Evolutionary conservation across 2,797 vertebrate species (phyloP).

Genomic region (Xerus rutilus): DNA sequence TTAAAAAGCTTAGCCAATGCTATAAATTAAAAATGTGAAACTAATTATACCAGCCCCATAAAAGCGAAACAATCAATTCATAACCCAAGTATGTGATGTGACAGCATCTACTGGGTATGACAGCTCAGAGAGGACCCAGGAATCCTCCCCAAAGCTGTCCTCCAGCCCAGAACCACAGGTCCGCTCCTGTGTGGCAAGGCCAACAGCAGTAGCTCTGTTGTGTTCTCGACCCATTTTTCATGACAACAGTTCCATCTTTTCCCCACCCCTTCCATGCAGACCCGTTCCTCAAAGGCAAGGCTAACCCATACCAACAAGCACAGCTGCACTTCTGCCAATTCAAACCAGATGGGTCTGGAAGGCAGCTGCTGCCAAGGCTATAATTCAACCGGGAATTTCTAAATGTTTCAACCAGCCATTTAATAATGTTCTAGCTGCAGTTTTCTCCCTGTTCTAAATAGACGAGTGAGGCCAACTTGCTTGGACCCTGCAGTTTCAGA

Average conservation of each 20-base stretch:
- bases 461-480: constrained; percentile 66
- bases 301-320: constrained; percentile 72
- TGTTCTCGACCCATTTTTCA: constrained; percentile 46
- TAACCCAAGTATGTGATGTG: constrained; percentile 67
- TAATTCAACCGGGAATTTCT: constrained; percentile 69
- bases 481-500: neutral
- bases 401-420: constrained; percentile 80
- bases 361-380: constrained; percentile 77
- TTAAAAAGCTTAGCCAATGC: constrained; percentile 80
- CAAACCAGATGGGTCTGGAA: constrained; percentile 74
- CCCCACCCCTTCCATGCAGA: constrained; percentile 71
- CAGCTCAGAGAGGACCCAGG: constrained; percentile 43
- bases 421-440: constrained; percentile 75
- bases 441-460: constrained; percentile 74
- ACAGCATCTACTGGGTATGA: constrained; percentile 55
- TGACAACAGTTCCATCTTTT: constrained; percentile 61
- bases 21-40: constrained; percentile 81
- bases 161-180: constrained; percentile 40
- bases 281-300: constrained; percentile 75
- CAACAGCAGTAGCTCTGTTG: constrained; percentile 70
- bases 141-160: constrained; percentile 43
- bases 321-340: constrained; percentile 71
- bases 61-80: constrained; percentile 80
- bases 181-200: neutral
- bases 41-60: constrained; percentile 76